Base-by-base conservation (phyloP, 2,888 invertebrate genomes). In the Ormyrus nitidulus region DNA sequence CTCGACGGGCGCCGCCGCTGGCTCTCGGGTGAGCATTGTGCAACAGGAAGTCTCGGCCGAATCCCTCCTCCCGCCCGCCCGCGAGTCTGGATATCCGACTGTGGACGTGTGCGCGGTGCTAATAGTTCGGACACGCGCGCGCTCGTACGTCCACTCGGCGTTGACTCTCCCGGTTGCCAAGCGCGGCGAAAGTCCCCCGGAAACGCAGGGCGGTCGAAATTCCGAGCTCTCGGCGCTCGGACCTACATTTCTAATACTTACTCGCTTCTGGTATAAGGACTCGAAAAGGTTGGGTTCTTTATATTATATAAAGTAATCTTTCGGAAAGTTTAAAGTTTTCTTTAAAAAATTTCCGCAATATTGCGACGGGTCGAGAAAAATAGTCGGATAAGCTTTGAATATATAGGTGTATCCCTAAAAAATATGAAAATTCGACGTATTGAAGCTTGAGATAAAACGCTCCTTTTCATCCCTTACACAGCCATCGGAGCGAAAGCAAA, bases 41-140 rank as follows among this genome's bases (percentile, higher is more conserved):
- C 81, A 81, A 81, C 81, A 78, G 81, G 81, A 81, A 81, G 75
- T 54, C 66, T 6, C 75, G 34, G 34, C 34, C 34, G 34, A 34
- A 4, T 49, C n/a, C 5, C 56, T 66, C 59, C 68, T 54, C 19
- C 8, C 3, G 62, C 13, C n/a, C 9, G 59, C 3, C 46, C 13
- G 13, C 53, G 46, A 46, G 46, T 61, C 19, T 54, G 54, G 58
- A 59, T 51, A 61, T 68, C 53, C 79, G 64, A 70, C 61, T 59
- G 70, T 75, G 65, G 74, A 75, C 82, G 82, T 82, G 82, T 61
- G 46, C 72, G 44, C 65, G 70, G n/a, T 82, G 71, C 75, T 81
- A 81, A 82, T 82, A 80, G 62, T 51, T 54, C 10, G 48, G 64
- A 49, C 75, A 56, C 65, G 72, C 72, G 72, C 72, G 72, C 68